These are phyloP conservation scores for Gila robusta DNA, from an alignment of 2,797 vertebrate genomes.

Conservation along the genomic window DNA sequence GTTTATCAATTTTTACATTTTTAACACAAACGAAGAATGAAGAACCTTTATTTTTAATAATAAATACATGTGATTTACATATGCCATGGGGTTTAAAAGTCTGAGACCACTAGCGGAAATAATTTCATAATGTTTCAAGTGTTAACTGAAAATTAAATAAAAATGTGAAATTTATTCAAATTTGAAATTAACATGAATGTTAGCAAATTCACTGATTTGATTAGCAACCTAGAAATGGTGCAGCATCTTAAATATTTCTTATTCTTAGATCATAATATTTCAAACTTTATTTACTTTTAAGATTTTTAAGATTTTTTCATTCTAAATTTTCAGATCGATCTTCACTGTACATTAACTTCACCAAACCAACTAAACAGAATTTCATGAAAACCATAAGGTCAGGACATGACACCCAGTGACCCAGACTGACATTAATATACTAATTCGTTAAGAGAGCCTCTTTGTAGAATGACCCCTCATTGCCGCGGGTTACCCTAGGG, in stretches of 20 bases:
- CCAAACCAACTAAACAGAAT: not conserved
- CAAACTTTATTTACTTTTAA: not conserved
- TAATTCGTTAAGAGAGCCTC: constrained; percentile 52
- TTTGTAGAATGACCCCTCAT: constrained; percentile 55
- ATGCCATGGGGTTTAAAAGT: not conserved
- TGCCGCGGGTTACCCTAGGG: constrained; percentile 45
- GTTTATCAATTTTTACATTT: not conserved
- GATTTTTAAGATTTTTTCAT: not conserved
- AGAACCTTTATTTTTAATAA: not conserved
- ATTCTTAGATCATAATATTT: not conserved
- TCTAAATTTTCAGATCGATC: not conserved
- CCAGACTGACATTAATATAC: constrained; percentile 54
- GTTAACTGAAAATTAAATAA: not conserved
- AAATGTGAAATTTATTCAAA: not conserved
- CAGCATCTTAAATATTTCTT: not conserved
- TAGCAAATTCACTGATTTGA: not conserved
- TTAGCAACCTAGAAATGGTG: not conserved
- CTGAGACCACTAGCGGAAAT: not conserved
- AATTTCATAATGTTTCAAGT: not conserved
- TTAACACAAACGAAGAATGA: not conserved
- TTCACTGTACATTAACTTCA: not conserved
- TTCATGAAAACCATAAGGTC: constrained; percentile 2
- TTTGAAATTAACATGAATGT: not conserved
- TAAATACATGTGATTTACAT: not conserved
- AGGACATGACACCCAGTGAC: constrained; percentile 41